Evolutionary conservation across 2,113 vertebrate genomes (phyloP).

Genomic region (Ophiodon elongatus): DNA sequence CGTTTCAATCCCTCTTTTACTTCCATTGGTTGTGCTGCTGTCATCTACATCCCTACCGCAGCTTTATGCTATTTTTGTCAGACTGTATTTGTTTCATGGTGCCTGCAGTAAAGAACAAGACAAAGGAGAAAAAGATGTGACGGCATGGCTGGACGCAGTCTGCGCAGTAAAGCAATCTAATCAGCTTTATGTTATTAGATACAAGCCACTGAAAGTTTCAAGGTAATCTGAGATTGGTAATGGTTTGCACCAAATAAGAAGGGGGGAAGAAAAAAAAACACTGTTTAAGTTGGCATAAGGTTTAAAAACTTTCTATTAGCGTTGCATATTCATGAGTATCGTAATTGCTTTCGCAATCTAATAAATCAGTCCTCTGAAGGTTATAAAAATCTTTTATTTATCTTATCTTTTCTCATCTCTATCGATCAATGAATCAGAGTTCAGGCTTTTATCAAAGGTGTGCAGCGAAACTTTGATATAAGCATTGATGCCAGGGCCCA

Average conservation of each 20-base stretch:
- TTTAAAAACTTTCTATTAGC: conserved; percentile 53
- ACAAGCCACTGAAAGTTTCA: conserved; percentile 50
- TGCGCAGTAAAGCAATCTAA: conserved; percentile 23
- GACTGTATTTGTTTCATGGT: conserved; percentile 23
- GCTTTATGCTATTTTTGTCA: conserved; percentile 2
- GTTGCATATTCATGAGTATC: conserved; percentile 62
- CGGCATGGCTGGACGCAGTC: not conserved
- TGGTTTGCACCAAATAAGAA: conserved; percentile 23
- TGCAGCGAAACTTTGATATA: conserved; percentile 57
- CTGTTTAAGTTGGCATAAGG: conserved; percentile 42
- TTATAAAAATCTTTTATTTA: conserved; percentile 60
- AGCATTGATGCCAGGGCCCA: conserved; percentile 46
- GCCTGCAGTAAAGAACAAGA: conserved; percentile 33
- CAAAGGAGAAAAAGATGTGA: conserved; percentile 13
- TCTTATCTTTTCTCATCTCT: conserved; percentile 68
- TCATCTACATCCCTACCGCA: conserved; percentile 15
- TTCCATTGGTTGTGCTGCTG: conserved; percentile 7
- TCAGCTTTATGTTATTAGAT: conserved; percentile 46
- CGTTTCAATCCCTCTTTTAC: not conserved
- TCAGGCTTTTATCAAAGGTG: conserved; percentile 73
- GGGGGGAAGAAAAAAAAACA: not conserved
- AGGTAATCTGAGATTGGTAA: conserved; percentile 55
- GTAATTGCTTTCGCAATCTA: conserved; percentile 52
- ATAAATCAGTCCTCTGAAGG: conserved; percentile 64
- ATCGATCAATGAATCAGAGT: conserved; percentile 62